phyloP scores from a whole-genome alignment of 2,113 vertebrate species.

The Electrona antarctica region DNA sequence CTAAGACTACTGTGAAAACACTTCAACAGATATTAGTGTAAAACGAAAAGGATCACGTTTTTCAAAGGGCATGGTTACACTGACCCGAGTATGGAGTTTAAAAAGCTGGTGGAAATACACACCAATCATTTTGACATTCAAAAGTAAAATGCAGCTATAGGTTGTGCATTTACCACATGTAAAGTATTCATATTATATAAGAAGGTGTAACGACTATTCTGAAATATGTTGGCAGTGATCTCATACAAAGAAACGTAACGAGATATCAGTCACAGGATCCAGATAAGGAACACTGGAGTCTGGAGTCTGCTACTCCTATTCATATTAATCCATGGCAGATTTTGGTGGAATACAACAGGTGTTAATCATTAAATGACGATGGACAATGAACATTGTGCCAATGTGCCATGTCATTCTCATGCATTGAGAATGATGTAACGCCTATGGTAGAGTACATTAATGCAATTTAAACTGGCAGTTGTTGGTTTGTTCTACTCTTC shows the following conservation, averaged over 20 bases:
- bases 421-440: background rate
- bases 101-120: slow-evolving; percentile 49
- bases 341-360: background rate
- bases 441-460: too few species aligned
- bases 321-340: slow-evolving; percentile 31
- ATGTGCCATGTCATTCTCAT: too few species aligned
- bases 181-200: background rate
- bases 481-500: too few species aligned
- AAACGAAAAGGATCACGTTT: slow-evolving; percentile 25
- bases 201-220: slow-evolving; percentile 28
- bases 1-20: background rate
- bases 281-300: slow-evolving; percentile 11
- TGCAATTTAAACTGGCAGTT: too few species aligned
- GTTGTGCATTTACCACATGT: slow-evolving; percentile 6
- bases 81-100: slow-evolving; percentile 12
- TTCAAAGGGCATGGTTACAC: slow-evolving; percentile 1
- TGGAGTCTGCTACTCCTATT: slow-evolving; percentile 17
- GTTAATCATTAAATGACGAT: too few species aligned
- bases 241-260: slow-evolving; percentile 41
- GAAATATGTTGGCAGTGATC: slow-evolving; percentile 73
- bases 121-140: slow-evolving; percentile 40
- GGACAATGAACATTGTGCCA: too few species aligned
- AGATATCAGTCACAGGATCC: slow-evolving; percentile 3
- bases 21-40: slow-evolving; percentile 3
- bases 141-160: slow-evolving; percentile 26